Conservation (phyloP, 2,888 invertebrate species). For the Dastarcus helophoroides region DNA sequence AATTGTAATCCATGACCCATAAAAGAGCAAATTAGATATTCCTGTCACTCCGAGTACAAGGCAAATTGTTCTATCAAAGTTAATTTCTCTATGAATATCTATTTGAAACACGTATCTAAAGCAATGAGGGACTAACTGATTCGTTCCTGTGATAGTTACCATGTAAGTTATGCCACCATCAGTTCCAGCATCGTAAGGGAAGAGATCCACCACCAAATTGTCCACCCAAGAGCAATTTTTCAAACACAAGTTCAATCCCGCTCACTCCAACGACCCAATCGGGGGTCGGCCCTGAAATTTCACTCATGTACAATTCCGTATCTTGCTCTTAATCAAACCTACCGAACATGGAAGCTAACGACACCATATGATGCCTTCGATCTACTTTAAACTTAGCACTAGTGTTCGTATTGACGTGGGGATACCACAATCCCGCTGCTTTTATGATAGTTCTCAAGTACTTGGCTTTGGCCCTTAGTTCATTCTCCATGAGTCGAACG, state of each 20-base stretch:
- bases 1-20: too few relatives aligned
- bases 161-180: constrained; percentile 87
- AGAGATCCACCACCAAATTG: constrained; percentile 69
- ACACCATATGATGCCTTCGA: constrained; percentile 72
- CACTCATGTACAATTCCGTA: background rate
- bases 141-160: too few relatives aligned
- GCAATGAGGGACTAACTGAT: too few relatives aligned
- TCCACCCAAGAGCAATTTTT: constrained; percentile 88
- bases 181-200: constrained; percentile 93
- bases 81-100: too few relatives aligned
- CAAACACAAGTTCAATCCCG: constrained; percentile 76
- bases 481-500: constrained; percentile 76
- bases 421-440: constrained; percentile 82
- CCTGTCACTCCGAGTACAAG: too few relatives aligned
- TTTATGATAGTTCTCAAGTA: constrained; percentile 75
- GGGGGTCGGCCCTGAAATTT: constrained; percentile 74
- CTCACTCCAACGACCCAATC: constrained; percentile 97
- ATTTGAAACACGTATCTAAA: too few relatives aligned
- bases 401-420: constrained; percentile 75
- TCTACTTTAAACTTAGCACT: constrained; percentile 74
- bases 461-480: constrained; percentile 71
- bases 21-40: too few relatives aligned
- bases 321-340: constrained; percentile 11
- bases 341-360: constrained; percentile 81
- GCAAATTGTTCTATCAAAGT: too few relatives aligned